Conservation (phyloP, 1,140 invertebrate species). For the Atta texana region DNA sequence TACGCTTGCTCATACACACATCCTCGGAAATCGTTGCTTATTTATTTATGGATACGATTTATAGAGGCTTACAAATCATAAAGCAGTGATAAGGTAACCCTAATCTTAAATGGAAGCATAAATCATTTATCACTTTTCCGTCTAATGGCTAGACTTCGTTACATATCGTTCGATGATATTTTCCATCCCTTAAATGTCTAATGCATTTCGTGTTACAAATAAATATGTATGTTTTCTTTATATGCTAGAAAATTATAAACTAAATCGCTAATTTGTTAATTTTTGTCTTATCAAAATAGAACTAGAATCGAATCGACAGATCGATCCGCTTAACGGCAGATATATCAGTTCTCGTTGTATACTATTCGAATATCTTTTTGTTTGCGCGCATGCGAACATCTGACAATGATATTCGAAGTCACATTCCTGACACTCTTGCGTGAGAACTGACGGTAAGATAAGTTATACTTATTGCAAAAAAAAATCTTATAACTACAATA, state of each 20-base stretch:
- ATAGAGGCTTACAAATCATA: conserved; percentile 73
- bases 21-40: conserved; percentile 68
- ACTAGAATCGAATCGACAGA: neutral
- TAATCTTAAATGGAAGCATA: conserved; percentile 75
- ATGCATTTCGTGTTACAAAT: conserved; percentile 65
- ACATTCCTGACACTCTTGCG: neutral
- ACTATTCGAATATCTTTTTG: neutral
- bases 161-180: conserved; percentile 67
- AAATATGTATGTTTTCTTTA: conserved; percentile 58
- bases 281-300: conserved; percentile 21
- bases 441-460: conserved; percentile 2
- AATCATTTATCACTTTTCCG: conserved; percentile 72
- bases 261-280: neutral
- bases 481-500: conserved; percentile 11
- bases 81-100: conserved; percentile 62
- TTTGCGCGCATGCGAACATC: neutral
- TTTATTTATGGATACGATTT: conserved; percentile 74
- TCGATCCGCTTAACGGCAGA: neutral
- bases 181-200: conserved; percentile 64
- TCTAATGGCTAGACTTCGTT: conserved; percentile 71
- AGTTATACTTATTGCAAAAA: conserved; percentile 22
- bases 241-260: conserved; percentile 41
- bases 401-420: neutral
- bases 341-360: neutral
- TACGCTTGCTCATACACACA: neutral